Base-by-base conservation (phyloP, 2,888 invertebrate genomes). In the Pharmacophagus antenor region DNA sequence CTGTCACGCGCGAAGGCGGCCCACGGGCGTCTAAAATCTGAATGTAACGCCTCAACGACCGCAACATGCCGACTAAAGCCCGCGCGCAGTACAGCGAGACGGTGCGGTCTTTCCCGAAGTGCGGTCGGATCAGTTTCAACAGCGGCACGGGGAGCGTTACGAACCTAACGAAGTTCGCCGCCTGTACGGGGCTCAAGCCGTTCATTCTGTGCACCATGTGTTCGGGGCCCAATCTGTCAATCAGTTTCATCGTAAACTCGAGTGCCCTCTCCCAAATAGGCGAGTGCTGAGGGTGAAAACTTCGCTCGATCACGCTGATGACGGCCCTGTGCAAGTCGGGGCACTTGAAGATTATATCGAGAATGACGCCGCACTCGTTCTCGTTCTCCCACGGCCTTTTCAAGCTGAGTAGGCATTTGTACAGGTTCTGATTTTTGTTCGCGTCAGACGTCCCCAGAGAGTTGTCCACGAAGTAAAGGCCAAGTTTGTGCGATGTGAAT, bases 381-480 rank as follows among this genome's bases (percentile, higher is more conserved):
- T 92, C 89, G 78, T 94, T 92, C 63, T 93, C 92, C 95, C 95
- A 95, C 0, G 95, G 95, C 27, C 92, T 85, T 65, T 93, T 93
- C 18, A 96, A 77, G 41, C 92, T 92, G 20, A 94, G 91, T 47
- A 96, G 73, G 23, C 95, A 91, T 67, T 93, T 92, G 67, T 91
- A 92, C 56, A 94, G 83, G 59, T 93, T 88, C 63, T 91, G 91
- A 77, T 94, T 95, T 67, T 92, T 91, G 65, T 90, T 91, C 1
- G 84, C 82, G 66, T 91, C 92, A n/a, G 92, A 84, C 44, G 92
- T 89, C 27, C 95, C 95, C 25, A 94, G 77, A 2, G 91, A 85
- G 67, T 92, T 92, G 70, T 96, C 95, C 66, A 92, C 90, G 73
- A 97, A 97, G 67, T 95, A 93, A 12, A 97, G 92, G 7, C 97